A percentile compares a stretch with the other conserved stretches of the same genome.
Evolutionary conservation across 2,888 invertebrate species (phyloP).

Genomic region (Philonicus albiceps): DNA sequence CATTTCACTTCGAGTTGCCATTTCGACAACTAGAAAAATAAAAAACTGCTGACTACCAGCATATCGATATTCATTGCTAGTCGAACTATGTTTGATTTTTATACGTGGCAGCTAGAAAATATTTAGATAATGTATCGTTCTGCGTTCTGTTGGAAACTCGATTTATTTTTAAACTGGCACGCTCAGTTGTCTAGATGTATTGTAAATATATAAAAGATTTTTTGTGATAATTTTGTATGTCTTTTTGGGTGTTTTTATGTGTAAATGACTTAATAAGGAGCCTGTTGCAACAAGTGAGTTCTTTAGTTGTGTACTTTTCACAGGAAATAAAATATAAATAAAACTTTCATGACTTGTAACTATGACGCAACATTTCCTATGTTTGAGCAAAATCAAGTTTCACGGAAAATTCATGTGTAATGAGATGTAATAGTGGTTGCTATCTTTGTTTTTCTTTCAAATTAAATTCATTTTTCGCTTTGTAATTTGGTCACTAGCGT

Average conservation of each 20-base stretch:
- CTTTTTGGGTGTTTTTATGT: slow-evolving; percentile 6
- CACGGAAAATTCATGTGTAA: neutral
- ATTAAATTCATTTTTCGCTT: neutral
- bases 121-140: neutral
- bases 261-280: slow-evolving; percentile 9
- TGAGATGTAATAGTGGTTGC: neutral
- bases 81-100: neutral
- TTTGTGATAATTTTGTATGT: slow-evolving; percentile 4
- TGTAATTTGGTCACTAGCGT: neutral
- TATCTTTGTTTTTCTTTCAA: neutral
- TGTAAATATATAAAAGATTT: slow-evolving; percentile 24
- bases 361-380: neutral
- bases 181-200: neutral
- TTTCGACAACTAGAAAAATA: neutral
- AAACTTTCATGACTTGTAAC: neutral
- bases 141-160: neutral
- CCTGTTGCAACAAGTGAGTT: slow-evolving; percentile 13
- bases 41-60: neutral
- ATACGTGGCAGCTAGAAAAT: slow-evolving; percentile 18
- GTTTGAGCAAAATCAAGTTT: neutral
- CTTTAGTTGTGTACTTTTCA: slow-evolving; percentile 15
- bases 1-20: neutral
- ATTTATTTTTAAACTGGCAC: neutral
- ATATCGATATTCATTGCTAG: neutral
- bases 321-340: neutral